Conservation (phyloP, 2,113 vertebrate genomes). For the Rutilus rutilus region DNA sequence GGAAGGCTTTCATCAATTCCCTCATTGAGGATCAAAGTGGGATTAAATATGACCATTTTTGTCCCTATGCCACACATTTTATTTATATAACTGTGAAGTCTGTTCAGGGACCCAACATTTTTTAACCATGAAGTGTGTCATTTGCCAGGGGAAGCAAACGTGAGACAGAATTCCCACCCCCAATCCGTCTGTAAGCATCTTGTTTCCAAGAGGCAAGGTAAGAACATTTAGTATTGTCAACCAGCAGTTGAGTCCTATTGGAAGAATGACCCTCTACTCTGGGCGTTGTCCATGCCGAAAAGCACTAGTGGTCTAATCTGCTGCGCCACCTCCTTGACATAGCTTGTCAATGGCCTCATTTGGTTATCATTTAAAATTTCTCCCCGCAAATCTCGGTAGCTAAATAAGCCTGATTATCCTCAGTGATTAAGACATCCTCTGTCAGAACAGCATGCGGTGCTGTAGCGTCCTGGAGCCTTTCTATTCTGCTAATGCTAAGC, state of each 20-base stretch:
- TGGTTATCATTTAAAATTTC: conserved; percentile 49
- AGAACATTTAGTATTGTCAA: conserved; percentile 47
- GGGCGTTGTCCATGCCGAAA: not conserved
- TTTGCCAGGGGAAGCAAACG: conserved; percentile 71
- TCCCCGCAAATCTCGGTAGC: conserved; percentile 52
- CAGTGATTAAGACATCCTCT: conserved; percentile 70
- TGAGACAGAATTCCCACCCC: conserved; percentile 78
- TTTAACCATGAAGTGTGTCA: conserved; percentile 81
- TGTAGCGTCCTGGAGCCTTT: conserved; percentile 17
- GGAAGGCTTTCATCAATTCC: conserved; percentile 77
- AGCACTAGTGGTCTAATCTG: conserved; percentile 10
- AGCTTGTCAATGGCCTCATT: conserved; percentile 36
- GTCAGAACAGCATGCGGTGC: conserved; percentile 58
- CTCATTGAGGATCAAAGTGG: conserved; percentile 80
- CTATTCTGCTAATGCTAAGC: conserved; percentile 6
- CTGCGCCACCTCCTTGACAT: conserved; percentile 41
- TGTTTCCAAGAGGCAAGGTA: conserved; percentile 70
- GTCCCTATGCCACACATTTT: conserved; percentile 80
- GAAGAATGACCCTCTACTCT: not conserved
- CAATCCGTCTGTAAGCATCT: conserved; percentile 80
- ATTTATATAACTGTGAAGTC: conserved; percentile 84
- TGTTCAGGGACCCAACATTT: conserved; percentile 81
- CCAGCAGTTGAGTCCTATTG: conserved; percentile 25
- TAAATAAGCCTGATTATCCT: conserved; percentile 60
- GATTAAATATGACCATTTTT: conserved; percentile 80